A percentile compares a stretch with the other conserved stretches of the same genome.
Conservation (phyloP, 1,140 invertebrate genomes). For the Akabosia matsudoensis region DNA sequence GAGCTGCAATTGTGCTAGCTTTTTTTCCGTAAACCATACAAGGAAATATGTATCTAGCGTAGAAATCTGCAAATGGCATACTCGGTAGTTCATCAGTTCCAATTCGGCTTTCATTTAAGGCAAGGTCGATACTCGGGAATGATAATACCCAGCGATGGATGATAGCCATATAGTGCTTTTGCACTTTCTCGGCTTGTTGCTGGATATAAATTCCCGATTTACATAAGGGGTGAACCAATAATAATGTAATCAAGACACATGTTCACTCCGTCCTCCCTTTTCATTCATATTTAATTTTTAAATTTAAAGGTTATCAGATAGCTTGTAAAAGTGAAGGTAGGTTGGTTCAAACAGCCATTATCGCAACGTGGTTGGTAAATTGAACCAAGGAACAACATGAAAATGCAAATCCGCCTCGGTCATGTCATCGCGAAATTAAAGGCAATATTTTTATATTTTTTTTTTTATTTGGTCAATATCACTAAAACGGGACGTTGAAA, state of each 20-base stretch:
- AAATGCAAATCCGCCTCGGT: neutral
- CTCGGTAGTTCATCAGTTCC: neutral
- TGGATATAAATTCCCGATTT: too few species aligned
- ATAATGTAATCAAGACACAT: neutral
- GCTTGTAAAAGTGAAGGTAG: neutral
- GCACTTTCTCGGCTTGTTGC: too few species aligned
- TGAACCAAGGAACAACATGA: neutral
- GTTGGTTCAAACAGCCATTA: neutral
- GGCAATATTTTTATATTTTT: neutral
- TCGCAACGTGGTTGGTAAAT: neutral
- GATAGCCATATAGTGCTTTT: too few species aligned
- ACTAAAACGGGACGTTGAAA: too few species aligned
- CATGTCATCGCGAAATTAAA: neutral
- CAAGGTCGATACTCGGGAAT: slow-evolving; percentile 4
- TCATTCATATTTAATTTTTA: neutral
- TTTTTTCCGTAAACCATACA: neutral
- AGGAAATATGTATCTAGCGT: neutral
- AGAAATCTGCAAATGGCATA: neutral
- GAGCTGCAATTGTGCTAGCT: neutral
- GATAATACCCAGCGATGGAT: neutral
- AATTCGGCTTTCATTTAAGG: neutral
- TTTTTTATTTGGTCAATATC: too few species aligned
- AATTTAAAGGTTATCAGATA: neutral
- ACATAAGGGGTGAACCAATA: neutral
- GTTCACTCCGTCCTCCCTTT: neutral